Evolutionary conservation across 1,140 invertebrate genomes (phyloP).

Genomic region (Micrasema minimum): DNA sequence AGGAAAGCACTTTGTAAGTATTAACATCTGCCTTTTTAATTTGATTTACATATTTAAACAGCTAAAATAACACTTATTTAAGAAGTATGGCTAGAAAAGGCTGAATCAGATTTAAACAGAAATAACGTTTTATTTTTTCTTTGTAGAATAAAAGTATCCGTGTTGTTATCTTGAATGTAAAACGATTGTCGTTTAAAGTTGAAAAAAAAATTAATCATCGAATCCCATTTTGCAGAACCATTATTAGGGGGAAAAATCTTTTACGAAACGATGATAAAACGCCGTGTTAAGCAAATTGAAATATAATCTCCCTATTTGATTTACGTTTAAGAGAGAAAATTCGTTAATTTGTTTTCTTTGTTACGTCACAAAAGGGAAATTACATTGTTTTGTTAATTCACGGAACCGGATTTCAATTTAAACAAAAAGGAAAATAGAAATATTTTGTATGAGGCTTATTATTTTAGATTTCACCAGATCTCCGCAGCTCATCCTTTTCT

Average conservation of each 20-base stretch:
- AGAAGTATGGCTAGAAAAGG: too few species aligned
- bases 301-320: constrained; percentile 23
- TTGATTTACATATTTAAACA: too few species aligned
- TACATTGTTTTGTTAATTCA: constrained; percentile 19
- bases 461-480: not conserved
- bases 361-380: constrained; percentile 12
- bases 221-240: too few species aligned
- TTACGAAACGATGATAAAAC: not conserved
- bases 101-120: too few species aligned
- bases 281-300: constrained; percentile 1
- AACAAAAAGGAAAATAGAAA: constrained; percentile 4
- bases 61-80: too few species aligned
- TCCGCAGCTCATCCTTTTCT: not conserved
- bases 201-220: too few species aligned
- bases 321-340: not conserved
- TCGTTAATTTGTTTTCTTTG: constrained; percentile 23
- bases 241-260: not conserved
- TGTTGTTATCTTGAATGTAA: too few species aligned
- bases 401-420: not conserved
- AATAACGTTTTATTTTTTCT: too few species aligned
- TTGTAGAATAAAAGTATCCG: too few species aligned
- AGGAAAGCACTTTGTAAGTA: too few species aligned
- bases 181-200: too few species aligned
- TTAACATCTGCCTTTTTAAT: too few species aligned
- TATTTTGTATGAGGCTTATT: not conserved